Evolutionary conservation across 2,888 invertebrate genomes (phyloP).

Genomic region (Habrosyne pyritoides): DNA sequence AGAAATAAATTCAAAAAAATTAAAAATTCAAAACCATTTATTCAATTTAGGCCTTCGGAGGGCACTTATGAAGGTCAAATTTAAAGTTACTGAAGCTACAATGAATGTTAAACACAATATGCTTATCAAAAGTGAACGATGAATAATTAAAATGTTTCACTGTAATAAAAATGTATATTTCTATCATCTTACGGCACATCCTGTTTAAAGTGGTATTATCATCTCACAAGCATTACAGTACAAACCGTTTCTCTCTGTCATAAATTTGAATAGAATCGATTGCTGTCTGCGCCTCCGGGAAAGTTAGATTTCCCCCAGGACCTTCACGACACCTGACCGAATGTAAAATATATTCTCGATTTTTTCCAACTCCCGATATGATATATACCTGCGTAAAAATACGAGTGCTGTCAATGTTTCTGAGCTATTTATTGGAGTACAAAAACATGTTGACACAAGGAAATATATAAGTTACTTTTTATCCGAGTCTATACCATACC

Average conservation of each 20-base stretch:
- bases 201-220: constrained; percentile 34
- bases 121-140: too few species aligned
- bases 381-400: constrained; percentile 23
- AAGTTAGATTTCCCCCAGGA: constrained; percentile 83
- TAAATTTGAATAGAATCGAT: constrained; percentile 84
- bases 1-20: too few species aligned
- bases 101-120: too few species aligned
- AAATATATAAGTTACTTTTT: constrained; percentile 24
- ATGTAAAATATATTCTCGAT: constrained; percentile 80
- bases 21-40: too few species aligned
- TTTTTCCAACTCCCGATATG: constrained; percentile 58
- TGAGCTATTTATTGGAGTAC: constrained; percentile 1
- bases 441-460: constrained; percentile 7
- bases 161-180: too few species aligned
- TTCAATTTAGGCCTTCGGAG: too few species aligned
- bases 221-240: constrained; percentile 47
- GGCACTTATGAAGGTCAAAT: too few species aligned
- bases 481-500: too few species aligned
- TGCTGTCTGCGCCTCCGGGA: constrained; percentile 82
- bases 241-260: constrained; percentile 78
- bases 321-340: constrained; percentile 81
- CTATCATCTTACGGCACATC: too few species aligned
- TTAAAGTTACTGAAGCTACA: too few species aligned
- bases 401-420: constrained; percentile 13
- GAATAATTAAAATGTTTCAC: too few species aligned